Evolutionary conservation across 2,888 invertebrate species (phyloP).

Genomic region (Zygothrica quintamaculata): DNA sequence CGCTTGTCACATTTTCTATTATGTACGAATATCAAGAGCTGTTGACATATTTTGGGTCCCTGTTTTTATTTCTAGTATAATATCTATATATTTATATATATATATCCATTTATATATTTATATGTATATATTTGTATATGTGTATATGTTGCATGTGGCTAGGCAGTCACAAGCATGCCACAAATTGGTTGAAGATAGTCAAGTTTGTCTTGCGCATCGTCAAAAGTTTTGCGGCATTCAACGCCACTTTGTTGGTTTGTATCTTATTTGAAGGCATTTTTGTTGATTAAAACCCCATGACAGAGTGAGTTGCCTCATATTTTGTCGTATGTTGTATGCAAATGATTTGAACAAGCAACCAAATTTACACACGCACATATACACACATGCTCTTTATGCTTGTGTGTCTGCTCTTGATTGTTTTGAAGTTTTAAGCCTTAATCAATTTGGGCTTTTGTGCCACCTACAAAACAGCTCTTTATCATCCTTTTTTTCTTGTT

Average conservation of each 20-base stretch:
- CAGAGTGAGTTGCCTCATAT: slow-evolving; percentile 25
- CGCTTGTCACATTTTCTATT: slow-evolving; percentile 69
- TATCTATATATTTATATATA: slow-evolving; percentile 16
- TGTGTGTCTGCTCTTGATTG: slow-evolving; percentile 63
- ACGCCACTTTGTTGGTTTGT: slow-evolving; percentile 54
- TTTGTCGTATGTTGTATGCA: slow-evolving; percentile 63
- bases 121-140: slow-evolving; percentile 13
- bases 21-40: slow-evolving; percentile 47
- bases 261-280: slow-evolving; percentile 53
- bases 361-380: slow-evolving; percentile 2
- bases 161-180: slow-evolving; percentile 8
- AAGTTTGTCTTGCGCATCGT: slow-evolving; percentile 21
- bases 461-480: slow-evolving; percentile 46
- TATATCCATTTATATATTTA: slow-evolving; percentile 4
- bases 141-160: slow-evolving; percentile 5
- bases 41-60: slow-evolving; percentile 60
- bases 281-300: slow-evolving; percentile 70
- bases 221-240: slow-evolving; percentile 58
- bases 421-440: slow-evolving; percentile 79
- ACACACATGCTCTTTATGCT: slow-evolving; percentile 10
- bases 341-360: slow-evolving; percentile 47
- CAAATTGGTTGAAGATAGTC: slow-evolving; percentile 48
- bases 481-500: slow-evolving; percentile 12
- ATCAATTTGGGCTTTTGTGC: slow-evolving; percentile 71
- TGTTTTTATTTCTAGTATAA: slow-evolving; percentile 42